Percentiles rank a stretch among this genome's conserved stretches.
Conservation (phyloP, 2,797 vertebrate species). For the Diglossa cyanea region DNA sequence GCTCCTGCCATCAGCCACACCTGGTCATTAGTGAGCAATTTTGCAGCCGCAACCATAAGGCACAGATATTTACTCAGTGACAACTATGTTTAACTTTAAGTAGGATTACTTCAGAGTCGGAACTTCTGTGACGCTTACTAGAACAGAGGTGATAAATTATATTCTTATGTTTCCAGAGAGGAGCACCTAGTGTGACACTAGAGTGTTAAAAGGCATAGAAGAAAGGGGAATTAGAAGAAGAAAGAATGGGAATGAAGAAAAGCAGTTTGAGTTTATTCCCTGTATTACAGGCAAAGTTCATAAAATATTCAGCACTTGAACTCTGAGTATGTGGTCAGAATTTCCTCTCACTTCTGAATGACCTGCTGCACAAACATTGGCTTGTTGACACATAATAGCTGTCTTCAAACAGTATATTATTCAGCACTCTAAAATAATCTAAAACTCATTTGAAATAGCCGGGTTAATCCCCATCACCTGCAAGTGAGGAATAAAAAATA, state of each 20-base stretch:
- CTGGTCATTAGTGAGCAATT: neutral
- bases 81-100: neutral
- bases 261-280: neutral
- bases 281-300: neutral
- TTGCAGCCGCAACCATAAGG: neutral
- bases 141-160: neutral
- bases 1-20: neutral
- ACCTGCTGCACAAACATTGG: slow-evolving; percentile 52
- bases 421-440: slow-evolving; percentile 40
- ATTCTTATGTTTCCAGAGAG: neutral
- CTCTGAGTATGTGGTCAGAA: slow-evolving; percentile 42
- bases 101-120: neutral
- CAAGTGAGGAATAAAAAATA: slow-evolving; percentile 38
- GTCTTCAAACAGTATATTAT: slow-evolving; percentile 59
- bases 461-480: slow-evolving; percentile 55
- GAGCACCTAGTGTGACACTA: neutral
- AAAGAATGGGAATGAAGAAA: neutral
- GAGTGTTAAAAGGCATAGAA: neutral
- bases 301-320: slow-evolving; percentile 1
- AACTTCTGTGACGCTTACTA: neutral
- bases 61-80: neutral
- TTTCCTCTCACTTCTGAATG: slow-evolving; percentile 58
- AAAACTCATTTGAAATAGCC: slow-evolving; percentile 31
- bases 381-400: slow-evolving; percentile 39
- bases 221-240: neutral